Percentiles rank a stretch among this genome's conserved stretches.
These are phyloP conservation scores for Hylia prasina DNA, from an alignment of 2,113 vertebrate species.

Conservation along the genomic window DNA sequence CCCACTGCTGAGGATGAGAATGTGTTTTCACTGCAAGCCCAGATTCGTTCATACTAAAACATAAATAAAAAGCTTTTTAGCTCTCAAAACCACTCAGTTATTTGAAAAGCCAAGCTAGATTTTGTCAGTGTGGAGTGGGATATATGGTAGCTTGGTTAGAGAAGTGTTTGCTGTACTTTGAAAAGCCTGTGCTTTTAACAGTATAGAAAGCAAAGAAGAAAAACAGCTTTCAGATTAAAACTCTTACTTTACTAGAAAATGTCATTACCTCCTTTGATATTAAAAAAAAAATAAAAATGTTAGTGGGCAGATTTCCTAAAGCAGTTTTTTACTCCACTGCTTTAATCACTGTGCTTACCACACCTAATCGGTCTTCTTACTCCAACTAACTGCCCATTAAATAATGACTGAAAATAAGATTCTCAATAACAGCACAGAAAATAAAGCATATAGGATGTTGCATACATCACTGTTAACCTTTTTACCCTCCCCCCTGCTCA, in stretches of 20 bases:
- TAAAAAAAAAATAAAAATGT: neutral
- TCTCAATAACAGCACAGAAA: conserved; percentile 15
- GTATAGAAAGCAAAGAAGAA: neutral
- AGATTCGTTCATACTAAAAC: neutral
- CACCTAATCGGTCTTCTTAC: neutral
- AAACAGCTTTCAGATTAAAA: neutral
- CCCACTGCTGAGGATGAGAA: neutral
- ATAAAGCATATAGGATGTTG: neutral
- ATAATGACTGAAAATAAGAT: conserved; percentile 22
- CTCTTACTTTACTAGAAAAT: neutral
- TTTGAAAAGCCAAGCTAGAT: neutral
- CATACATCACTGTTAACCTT: neutral
- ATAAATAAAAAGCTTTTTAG: neutral
- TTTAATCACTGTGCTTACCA: conserved; percentile 8
- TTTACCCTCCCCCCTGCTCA: neutral
- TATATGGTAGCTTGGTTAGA: neutral
- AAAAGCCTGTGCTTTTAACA: neutral
- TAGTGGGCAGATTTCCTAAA: neutral
- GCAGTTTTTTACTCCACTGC: neutral
- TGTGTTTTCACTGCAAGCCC: neutral
- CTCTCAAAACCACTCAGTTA: neutral
- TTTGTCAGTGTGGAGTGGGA: neutral
- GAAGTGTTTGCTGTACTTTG: neutral
- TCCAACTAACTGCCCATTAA: neutral
- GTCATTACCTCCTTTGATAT: neutral